Evolutionary conservation across 2,797 vertebrate genomes (phyloP), one percentile per base, ranked within the genome.

Genomic region (Leptodactylus fallax): DNA sequence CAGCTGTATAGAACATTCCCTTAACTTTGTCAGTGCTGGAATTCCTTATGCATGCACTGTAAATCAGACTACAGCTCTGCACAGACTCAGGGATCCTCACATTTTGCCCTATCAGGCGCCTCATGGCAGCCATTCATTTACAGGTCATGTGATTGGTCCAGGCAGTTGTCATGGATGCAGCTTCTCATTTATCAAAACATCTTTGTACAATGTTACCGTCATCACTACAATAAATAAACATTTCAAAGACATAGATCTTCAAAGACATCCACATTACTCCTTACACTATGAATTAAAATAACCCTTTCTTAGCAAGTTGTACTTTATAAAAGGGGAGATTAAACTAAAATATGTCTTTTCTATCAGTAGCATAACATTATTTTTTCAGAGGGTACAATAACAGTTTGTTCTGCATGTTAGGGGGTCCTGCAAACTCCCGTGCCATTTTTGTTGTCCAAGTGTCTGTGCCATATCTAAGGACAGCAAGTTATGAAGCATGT

Each of bases 151-250:
- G 72, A 88, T 71, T 84, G 81, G 74, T 71, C 47, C 19, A 84
- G 74, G 79, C 81, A 71, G 71, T 88, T 88, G 81, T 79, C 86
- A 87, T 78, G 58, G 87, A 79, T 25, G 27, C 74, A 36, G 87
- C 9, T 86, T 79, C 19, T 84, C 63, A 61, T 71, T 83, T 71
- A 60, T 56, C 51, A 83, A 87, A 83, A 83, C 86, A 82, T 63
- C 49, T 82, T 87, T 87, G 69, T 36, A 65, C 47, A 77, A 84
- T 58, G 27, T 65, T 84, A 58, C 69, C 51, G 63, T 84, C 87
- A 78, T 67, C 55, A 2, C 3, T 23, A 49, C 13, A 49, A 84
- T 79, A 79, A 51, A 79, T 71, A 65, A 67, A 76, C 72, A 83
- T 82, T 87, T 83, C 69, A 82, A 81, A 87, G 86, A 80, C 58